These are phyloP conservation scores for Cremastobaeus sp. DNA, from an alignment of 2,888 invertebrate species.

Conservation along the genomic window DNA sequence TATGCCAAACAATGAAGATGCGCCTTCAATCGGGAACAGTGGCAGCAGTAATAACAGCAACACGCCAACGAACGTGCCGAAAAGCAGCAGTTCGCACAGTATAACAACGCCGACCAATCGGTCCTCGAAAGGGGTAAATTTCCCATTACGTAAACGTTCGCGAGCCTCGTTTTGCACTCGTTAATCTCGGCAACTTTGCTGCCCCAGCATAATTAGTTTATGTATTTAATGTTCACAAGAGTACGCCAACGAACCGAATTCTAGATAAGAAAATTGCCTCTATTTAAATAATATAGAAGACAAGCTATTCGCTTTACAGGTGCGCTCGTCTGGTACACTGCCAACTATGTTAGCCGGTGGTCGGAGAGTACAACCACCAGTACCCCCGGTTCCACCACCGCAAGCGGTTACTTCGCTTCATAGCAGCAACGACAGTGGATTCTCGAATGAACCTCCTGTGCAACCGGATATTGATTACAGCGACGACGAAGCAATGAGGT, in stretches of 20 bases:
- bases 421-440: constrained; percentile 94
- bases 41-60: constrained; percentile 65
- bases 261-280: too few relatives aligned
- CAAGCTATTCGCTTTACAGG: constrained; percentile 64
- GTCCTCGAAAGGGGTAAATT: constrained; percentile 74
- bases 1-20: constrained; percentile 72
- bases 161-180: too few relatives aligned
- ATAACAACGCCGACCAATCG: constrained; percentile 74
- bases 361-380: constrained; percentile 78
- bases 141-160: neutral
- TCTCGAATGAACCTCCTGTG: constrained; percentile 90
- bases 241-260: too few relatives aligned
- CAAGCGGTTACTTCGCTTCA: constrained; percentile 84
- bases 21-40: constrained; percentile 61
- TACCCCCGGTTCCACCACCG: constrained; percentile 76
- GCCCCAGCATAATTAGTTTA: too few relatives aligned
- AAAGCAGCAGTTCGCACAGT: constrained; percentile 74
- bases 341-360: constrained; percentile 75
- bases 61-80: constrained; percentile 72
- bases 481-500: constrained; percentile 90
- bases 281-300: too few relatives aligned
- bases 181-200: too few relatives aligned
- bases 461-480: constrained; percentile 95
- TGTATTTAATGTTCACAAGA: too few relatives aligned
- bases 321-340: constrained; percentile 77